phyloP scores from a whole-genome alignment of 2,888 invertebrate genomes.

The Polydrusus cervinus region DNA sequence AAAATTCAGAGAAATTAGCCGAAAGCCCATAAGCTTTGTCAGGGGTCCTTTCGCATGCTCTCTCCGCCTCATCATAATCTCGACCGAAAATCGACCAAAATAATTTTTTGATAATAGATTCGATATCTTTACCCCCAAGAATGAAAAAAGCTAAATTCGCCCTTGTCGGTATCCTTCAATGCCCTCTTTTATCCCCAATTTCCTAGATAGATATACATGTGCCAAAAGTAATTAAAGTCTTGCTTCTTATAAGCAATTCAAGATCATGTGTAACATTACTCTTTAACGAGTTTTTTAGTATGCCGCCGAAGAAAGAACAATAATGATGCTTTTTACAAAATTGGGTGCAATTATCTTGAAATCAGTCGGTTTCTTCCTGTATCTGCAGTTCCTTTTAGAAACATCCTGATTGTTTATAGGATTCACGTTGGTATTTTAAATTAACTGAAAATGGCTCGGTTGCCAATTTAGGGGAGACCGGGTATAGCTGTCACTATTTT shows the following conservation, averaged over 20 bases:
- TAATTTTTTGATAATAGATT: too few species aligned
- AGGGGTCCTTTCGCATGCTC: too few species aligned
- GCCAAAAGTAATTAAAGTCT: neutral
- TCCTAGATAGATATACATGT: neutral
- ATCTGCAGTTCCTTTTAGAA: neutral
- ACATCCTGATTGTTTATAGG: conserved; percentile 10
- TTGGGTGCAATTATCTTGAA: conserved; percentile 13
- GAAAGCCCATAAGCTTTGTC: too few species aligned
- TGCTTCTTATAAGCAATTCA: neutral
- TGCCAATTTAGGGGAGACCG: neutral
- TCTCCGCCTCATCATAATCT: too few species aligned
- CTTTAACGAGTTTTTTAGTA: neutral
- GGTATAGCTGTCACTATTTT: too few species aligned
- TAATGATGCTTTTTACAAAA: conserved; percentile 8
- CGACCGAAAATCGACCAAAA: too few species aligned
- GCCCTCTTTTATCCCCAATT: too few species aligned
- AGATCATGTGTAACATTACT: conserved; percentile 3
- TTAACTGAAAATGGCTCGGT: neutral
- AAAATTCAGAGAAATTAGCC: too few species aligned
- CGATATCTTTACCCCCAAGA: too few species aligned
- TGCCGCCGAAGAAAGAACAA: neutral
- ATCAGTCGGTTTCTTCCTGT: conserved; percentile 7
- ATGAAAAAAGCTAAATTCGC: too few species aligned
- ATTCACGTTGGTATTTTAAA: neutral
- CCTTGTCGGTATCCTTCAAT: too few species aligned